Evolutionary conservation across 2,797 vertebrate species (phyloP), one percentile per base, ranked within the genome.

Genomic region (Distichodus sexfasciatus): DNA sequence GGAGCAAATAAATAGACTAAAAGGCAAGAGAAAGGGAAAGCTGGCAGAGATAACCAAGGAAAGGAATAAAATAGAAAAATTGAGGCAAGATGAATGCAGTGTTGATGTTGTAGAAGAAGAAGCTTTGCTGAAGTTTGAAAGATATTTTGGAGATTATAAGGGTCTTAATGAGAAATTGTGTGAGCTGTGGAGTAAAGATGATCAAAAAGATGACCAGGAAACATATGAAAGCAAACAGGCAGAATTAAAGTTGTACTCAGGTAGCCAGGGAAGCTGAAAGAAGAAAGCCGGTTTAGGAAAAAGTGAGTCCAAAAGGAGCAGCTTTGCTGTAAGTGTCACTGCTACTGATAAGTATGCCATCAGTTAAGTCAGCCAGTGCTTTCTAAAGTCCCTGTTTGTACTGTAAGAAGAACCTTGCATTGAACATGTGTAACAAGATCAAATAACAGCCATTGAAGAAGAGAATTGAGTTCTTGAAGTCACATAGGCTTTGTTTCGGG

Each of bases 361-460:
- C 36, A 57, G 26, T 6, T 11, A 66, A 43, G 36, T 65, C 44
- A 36, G 14, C 44, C n/a, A 38, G 53, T 12, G 36, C 29, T 3
- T 66, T 71, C 24, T 11, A 70, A 57, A 72, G 24, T 48, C 51
- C 53, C 4, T 50, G 60, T 50, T 14, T 66, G 23, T 65, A 47
- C 33, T 72, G 69, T 10, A 12, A 58, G 9, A 59, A 40, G 14
- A 66, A 71, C 26, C 69, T 63, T 28, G 11, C 60, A 46, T 38
- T 69, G 2, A 33, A 14, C 29, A 15, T 2, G 0, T 70, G 58
- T 17, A 51, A 53, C 44, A 54, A 57, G 38, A 44, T 63, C 8
- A 3, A 11, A 55, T 26, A 64, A 19, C 15, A 63, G 38, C 28
- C 47, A 14, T 9, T 60, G 9, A 69, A 71, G n/a, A n/a, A n/a